Percentiles rank a stretch among this genome's conserved stretches.
Evolutionary conservation across 2,888 invertebrate species (phyloP).

Genomic region (Drosophila nr. medialis): DNA sequence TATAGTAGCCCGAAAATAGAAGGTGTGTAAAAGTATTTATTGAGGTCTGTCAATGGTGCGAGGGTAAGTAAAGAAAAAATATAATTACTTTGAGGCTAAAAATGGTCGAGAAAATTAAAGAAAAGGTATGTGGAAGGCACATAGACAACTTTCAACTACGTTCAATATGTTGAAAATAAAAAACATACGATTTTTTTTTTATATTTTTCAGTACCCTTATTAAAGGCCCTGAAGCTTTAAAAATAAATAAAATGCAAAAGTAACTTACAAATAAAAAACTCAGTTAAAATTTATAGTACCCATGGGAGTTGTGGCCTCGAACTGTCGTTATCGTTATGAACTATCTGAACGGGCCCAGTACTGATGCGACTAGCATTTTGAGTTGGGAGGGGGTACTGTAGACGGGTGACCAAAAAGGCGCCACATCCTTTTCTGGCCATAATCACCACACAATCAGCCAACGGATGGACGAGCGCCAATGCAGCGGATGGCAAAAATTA

Average conservation of each 20-base stretch:
- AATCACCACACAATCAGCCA: conserved; percentile 73
- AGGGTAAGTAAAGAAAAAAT: conserved; percentile 29
- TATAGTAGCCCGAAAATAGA: conserved; percentile 49
- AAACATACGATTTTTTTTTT: background rate
- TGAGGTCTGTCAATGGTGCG: conserved; percentile 12
- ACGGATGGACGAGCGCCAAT: conserved; percentile 59
- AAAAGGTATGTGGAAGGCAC: background rate
- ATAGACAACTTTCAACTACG: background rate
- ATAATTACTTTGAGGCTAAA: conserved; percentile 12
- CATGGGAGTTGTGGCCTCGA: conserved; percentile 40
- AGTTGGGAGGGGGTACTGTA: background rate
- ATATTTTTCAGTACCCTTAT: background rate
- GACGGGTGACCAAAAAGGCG: conserved; percentile 61
- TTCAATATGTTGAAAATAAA: background rate
- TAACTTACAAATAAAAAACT: conserved; percentile 1
- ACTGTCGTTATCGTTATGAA: conserved; percentile 55
- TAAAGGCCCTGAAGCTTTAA: background rate
- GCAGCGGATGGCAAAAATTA: conserved; percentile 75
- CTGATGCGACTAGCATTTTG: background rate
- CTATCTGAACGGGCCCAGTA: conserved; percentile 44
- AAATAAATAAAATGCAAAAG: background rate
- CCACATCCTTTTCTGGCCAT: conserved; percentile 72
- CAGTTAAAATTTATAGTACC: conserved; percentile 45
- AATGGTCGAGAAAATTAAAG: background rate
- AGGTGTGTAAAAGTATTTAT: conserved; percentile 49